These are phyloP conservation scores for Cardiocondyla obscurior DNA, from an alignment of 1,140 invertebrate species.

Conservation along the genomic window DNA sequence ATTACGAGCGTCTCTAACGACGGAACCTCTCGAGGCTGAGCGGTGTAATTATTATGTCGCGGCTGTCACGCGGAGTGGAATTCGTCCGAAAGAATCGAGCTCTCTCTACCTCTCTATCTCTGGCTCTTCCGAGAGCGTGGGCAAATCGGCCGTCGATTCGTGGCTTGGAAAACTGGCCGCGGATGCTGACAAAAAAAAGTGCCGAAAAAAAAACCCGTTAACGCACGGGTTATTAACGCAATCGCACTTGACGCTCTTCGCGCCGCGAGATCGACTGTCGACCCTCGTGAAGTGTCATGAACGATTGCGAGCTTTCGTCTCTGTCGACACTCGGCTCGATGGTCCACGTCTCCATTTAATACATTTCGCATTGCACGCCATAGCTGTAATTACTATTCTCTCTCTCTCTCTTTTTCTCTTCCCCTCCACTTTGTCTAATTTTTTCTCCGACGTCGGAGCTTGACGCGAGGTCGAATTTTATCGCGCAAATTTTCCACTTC, in stretches of 20 bases:
- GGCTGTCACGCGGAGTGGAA: slow-evolving; percentile 29
- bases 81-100: slow-evolving; percentile 9
- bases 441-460: neutral
- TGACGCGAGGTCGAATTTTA: neutral
- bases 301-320: neutral
- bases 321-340: slow-evolving; percentile 1
- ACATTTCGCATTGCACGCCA: neutral
- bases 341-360: neutral
- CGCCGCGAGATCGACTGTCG: slow-evolving; percentile 13
- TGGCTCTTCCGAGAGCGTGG: neutral
- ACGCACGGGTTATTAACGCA: slow-evolving; percentile 20
- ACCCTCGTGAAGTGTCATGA: neutral
- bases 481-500: slow-evolving; percentile 24
- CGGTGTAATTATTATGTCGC: slow-evolving; percentile 47
- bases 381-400: neutral
- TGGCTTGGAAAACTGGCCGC: neutral
- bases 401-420: neutral
- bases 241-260: slow-evolving; percentile 17
- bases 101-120: neutral
- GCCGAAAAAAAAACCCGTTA: neutral
- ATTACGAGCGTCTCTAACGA: slow-evolving; percentile 20
- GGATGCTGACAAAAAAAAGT: neutral
- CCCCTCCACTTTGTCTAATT: too few relatives aligned
- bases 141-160: neutral
- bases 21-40: slow-evolving; percentile 27